These are phyloP conservation scores for Mormyrops boulengeri DNA, from an alignment of 2,797 vertebrate genomes.

Conservation along the genomic window DNA sequence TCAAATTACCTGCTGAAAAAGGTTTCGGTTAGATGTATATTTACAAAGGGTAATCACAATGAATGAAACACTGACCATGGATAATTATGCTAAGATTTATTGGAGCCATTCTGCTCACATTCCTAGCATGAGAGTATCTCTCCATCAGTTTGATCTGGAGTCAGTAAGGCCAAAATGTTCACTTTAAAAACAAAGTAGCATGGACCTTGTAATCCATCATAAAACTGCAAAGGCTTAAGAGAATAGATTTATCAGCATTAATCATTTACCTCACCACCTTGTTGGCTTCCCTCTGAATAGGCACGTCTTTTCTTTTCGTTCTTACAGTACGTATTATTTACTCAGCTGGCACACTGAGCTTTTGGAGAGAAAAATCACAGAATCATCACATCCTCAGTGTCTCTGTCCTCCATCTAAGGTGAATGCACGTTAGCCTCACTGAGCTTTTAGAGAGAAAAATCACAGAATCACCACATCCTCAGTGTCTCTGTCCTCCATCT, in stretches of 20 bases:
- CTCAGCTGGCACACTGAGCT: not conserved
- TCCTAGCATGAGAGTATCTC: not conserved
- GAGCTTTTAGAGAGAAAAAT: not conserved
- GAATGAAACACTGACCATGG: not conserved
- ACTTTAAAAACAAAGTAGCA: not conserved
- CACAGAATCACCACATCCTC: not conserved
- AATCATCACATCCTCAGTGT: not conserved
- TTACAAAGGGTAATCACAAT: constrained; percentile 10
- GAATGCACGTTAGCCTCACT: not conserved
- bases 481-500: not conserved
- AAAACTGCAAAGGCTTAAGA: not conserved
- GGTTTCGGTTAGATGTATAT: constrained; percentile 1
- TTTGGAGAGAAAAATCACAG: not conserved
- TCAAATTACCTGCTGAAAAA: constrained; percentile 14
- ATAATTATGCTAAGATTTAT: constrained; percentile 7
- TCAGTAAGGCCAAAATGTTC: constrained; percentile 6
- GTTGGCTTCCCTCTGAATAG: not conserved
- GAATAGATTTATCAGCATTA: not conserved
- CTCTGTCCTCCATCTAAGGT: not conserved
- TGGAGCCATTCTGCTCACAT: not conserved
- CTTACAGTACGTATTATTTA: not conserved
- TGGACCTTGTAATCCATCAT: not conserved
- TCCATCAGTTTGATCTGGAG: not conserved
- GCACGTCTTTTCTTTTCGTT: not conserved
- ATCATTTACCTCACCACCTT: not conserved